Conservation (phyloP, 2,113 vertebrate species). For the Fulmarus glacialis region DNA sequence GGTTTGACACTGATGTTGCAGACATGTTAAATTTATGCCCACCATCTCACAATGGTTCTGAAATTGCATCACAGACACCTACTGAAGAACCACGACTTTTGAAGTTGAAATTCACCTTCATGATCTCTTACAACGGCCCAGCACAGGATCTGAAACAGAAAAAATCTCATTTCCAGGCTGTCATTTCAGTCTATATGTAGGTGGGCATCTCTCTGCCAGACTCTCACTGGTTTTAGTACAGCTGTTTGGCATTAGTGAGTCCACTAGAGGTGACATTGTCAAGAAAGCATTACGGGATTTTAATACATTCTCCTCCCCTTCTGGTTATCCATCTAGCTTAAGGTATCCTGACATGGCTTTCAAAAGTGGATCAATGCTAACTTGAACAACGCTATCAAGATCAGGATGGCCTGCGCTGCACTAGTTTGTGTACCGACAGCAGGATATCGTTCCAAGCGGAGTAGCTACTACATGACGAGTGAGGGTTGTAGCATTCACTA, state of each 20-base stretch:
- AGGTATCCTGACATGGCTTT: neutral
- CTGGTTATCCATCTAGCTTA: neutral
- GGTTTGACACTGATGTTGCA: neutral
- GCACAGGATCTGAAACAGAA: neutral
- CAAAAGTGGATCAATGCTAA: neutral
- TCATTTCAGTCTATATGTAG: neutral
- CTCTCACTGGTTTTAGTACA: neutral
- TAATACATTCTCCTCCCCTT: neutral
- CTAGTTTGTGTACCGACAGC: neutral
- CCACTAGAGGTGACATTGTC: neutral
- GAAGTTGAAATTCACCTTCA: neutral
- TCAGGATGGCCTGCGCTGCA: neutral
- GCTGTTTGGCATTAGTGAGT: neutral
- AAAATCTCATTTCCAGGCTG: neutral
- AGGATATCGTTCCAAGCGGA: rapidly evolving
- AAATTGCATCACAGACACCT: neutral
- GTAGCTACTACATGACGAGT: neutral
- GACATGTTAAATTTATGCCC: neutral
- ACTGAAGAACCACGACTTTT: neutral
- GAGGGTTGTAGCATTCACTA: neutral
- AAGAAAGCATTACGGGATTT: neutral
- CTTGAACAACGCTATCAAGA: neutral
- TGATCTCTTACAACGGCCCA: neutral
- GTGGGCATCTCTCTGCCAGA: neutral
- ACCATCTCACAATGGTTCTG: neutral